Evolutionary conservation across 2,797 vertebrate genomes (phyloP).

Genomic region (Phrynocephalus forsythii): DNA sequence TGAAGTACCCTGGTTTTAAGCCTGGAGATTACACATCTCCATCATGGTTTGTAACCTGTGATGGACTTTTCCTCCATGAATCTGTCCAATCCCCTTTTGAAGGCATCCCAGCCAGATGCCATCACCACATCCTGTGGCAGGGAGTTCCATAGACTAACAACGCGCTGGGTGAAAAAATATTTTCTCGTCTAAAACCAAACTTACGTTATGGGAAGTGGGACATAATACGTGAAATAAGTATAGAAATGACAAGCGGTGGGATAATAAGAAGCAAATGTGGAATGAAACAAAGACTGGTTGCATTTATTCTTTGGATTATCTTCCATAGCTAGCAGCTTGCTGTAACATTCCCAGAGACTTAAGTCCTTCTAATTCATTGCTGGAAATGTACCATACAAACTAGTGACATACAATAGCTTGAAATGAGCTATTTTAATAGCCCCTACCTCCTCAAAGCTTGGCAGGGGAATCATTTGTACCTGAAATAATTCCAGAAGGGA

Average conservation of each 20-base stretch:
- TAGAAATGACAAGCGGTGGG: not conserved
- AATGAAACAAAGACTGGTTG: not conserved
- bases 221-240: not conserved
- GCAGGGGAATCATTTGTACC: slow-evolving; percentile 35
- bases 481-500: not conserved
- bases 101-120: too few relatives aligned
- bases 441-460: not conserved
- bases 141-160: too few relatives aligned
- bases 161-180: too few relatives aligned
- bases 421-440: not conserved
- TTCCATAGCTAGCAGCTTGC: not conserved
- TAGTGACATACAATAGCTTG: not conserved
- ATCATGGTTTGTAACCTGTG: too few relatives aligned
- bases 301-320: not conserved
- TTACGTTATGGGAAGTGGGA: not conserved
- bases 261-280: not conserved
- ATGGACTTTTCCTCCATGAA: too few relatives aligned
- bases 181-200: not conserved
- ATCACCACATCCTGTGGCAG: too few relatives aligned
- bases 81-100: too few relatives aligned
- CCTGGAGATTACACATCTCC: too few relatives aligned
- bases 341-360: not conserved
- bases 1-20: too few relatives aligned
- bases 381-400: not conserved
- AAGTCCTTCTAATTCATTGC: not conserved